These are phyloP conservation scores for Metallyticus violacea DNA, from an alignment of 2,888 invertebrate genomes.

Conservation along the genomic window DNA sequence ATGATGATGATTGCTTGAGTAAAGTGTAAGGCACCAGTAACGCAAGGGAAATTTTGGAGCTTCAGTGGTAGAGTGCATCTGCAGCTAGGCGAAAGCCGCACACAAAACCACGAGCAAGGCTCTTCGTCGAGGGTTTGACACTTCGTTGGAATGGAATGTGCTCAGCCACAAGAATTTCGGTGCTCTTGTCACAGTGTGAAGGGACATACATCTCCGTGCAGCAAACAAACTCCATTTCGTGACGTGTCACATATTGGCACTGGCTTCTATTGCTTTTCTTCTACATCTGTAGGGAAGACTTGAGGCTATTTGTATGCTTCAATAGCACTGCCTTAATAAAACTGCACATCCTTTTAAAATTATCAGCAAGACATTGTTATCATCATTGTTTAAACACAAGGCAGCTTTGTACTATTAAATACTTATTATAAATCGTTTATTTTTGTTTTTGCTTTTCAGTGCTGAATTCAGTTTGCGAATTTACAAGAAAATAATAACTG, in stretches of 20 bases:
- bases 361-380: too few species aligned
- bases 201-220: background rate
- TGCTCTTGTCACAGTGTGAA: background rate
- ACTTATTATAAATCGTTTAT: too few species aligned
- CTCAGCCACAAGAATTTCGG: background rate
- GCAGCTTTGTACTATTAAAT: too few species aligned
- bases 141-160: background rate
- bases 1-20: background rate
- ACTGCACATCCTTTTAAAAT: too few species aligned
- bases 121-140: background rate
- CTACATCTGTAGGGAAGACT: background rate
- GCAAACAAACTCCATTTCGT: background rate
- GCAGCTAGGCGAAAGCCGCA: background rate
- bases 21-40: background rate
- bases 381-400: too few species aligned
- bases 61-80: background rate
- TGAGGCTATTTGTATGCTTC: background rate
- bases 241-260: background rate
- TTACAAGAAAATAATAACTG: too few species aligned
- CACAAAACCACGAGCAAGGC: background rate
- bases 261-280: background rate
- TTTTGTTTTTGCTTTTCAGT: too few species aligned
- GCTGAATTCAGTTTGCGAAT: too few species aligned
- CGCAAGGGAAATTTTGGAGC: background rate
- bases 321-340: too few species aligned